Percentiles rank a stretch among this genome's conserved stretches.
Evolutionary conservation across 2,113 vertebrate genomes (phyloP).

Genomic region (Alosa alosa): DNA sequence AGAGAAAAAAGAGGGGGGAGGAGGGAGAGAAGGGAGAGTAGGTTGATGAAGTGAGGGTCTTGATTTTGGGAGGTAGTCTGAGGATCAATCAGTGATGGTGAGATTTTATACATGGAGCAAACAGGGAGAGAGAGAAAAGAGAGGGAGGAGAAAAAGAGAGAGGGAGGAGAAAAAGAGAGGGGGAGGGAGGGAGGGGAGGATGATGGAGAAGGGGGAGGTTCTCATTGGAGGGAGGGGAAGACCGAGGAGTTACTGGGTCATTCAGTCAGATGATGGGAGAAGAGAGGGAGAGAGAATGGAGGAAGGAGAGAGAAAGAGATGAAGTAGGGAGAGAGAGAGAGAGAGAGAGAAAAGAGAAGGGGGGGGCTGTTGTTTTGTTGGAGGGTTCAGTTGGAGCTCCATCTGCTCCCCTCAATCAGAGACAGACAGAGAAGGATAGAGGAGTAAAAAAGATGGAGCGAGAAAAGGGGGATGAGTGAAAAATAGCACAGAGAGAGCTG

Average conservation of each 20-base stretch:
- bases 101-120: background rate
- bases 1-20: background rate
- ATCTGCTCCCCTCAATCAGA: conserved; percentile 43
- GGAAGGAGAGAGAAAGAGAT: conserved; percentile 41
- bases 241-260: background rate
- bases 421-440: background rate
- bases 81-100: background rate
- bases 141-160: background rate
- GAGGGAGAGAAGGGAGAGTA: background rate
- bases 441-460: background rate
- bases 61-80: background rate
- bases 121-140: background rate
- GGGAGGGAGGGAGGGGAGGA: background rate
- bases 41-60: no score
- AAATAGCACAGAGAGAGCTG: background rate
- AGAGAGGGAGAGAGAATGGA: background rate
- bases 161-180: no score
- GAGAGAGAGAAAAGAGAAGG: no score
- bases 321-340: conserved; percentile 23
- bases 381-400: conserved; percentile 55
- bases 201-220: background rate
- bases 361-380: background rate
- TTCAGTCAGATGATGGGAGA: background rate
- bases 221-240: background rate
- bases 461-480: background rate